Evolutionary conservation across 2,113 vertebrate genomes (phyloP).

Genomic region (Ammodytes dubius): DNA sequence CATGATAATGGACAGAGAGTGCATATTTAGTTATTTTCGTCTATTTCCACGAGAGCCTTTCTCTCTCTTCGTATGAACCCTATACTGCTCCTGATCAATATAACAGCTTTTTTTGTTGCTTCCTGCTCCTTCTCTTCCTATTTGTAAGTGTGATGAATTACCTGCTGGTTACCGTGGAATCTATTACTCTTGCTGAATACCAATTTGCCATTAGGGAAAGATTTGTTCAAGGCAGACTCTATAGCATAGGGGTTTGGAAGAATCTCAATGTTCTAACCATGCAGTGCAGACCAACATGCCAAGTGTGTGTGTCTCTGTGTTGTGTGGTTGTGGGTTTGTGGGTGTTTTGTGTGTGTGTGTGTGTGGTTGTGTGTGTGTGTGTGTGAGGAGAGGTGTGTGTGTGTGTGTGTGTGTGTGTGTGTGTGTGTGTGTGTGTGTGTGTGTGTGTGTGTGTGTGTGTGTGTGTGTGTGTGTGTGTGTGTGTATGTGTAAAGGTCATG

Average conservation of each 20-base stretch:
- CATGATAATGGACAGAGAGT: conserved; percentile 49
- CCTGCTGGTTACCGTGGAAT: conserved; percentile 69
- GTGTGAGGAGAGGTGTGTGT: conserved; percentile 3
- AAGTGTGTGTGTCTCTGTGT: neutral
- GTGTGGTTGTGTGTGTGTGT: neutral
- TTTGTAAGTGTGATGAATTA: conserved; percentile 78
- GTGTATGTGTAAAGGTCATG: conserved; percentile 74
- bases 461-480: conserved; percentile 22
- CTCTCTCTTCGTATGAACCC: conserved; percentile 39
- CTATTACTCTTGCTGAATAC: conserved; percentile 68
- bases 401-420: neutral
- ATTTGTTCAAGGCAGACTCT: conserved; percentile 47
- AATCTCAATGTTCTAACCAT: conserved; percentile 5
- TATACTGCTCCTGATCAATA: conserved; percentile 53
- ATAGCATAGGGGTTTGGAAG: conserved; percentile 28
- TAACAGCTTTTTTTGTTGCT: conserved; percentile 67
- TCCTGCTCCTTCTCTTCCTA: conserved; percentile 63
- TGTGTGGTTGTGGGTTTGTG: neutral
- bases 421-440: neutral
- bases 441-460: conserved; percentile 21
- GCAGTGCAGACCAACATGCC: conserved; percentile 5
- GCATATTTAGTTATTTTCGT: conserved; percentile 65
- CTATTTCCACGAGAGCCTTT: conserved; percentile 55
- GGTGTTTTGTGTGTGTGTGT: conserved; percentile 1
- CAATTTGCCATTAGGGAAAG: conserved; percentile 58